These are phyloP conservation scores for Protonemura montana DNA, from an alignment of 2,888 invertebrate genomes.

Conservation along the genomic window DNA sequence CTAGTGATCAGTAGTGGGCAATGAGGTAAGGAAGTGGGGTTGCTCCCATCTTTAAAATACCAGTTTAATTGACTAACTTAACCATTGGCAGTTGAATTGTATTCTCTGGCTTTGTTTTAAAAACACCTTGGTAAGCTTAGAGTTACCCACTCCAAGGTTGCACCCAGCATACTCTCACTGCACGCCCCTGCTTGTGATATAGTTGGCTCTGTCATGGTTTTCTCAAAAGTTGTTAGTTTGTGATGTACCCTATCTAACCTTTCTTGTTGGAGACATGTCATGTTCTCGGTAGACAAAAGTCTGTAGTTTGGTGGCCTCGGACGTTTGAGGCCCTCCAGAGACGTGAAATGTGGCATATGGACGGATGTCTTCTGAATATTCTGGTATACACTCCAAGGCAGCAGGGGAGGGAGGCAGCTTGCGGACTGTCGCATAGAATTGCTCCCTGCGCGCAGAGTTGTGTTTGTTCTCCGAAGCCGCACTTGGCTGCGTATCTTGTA, in stretches of 20 bases:
- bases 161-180: too few relatives aligned
- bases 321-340: slow-evolving; percentile 46
- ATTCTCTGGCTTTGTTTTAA: too few relatives aligned
- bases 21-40: too few relatives aligned
- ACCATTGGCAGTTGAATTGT: too few relatives aligned
- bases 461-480: slow-evolving; percentile 50
- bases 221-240: too few relatives aligned
- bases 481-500: slow-evolving; percentile 47
- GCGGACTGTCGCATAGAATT: slow-evolving; percentile 51
- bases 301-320: slow-evolving; percentile 50
- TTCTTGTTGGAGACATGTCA: slow-evolving; percentile 49
- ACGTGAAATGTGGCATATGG: slow-evolving; percentile 52
- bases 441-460: slow-evolving; percentile 49
- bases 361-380: slow-evolving; percentile 51
- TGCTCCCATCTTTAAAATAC: too few relatives aligned
- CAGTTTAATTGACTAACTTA: too few relatives aligned
- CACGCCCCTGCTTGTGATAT: too few relatives aligned
- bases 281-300: slow-evolving; percentile 50
- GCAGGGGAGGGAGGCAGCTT: slow-evolving; percentile 51
- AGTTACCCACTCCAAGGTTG: too few relatives aligned
- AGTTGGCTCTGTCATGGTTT: too few relatives aligned
- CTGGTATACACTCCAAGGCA: slow-evolving; percentile 51
- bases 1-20: too few relatives aligned
- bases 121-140: too few relatives aligned
- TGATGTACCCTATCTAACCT: slow-evolving; percentile 39